Evolutionary conservation across 1,140 invertebrate species (phyloP).

Genomic region (Drosophila takahashii): DNA sequence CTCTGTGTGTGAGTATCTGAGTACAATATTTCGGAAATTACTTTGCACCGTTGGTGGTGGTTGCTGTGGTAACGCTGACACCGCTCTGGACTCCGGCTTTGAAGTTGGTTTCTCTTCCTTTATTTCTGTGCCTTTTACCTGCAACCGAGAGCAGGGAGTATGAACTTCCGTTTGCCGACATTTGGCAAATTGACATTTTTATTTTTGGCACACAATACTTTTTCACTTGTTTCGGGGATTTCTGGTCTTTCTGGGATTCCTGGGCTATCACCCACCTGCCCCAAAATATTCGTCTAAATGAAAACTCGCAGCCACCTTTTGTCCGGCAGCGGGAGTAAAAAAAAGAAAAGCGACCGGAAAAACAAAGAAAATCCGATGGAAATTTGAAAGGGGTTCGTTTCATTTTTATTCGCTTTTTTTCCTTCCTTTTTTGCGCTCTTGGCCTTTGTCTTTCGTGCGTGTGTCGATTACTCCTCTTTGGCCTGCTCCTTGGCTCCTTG

Average conservation of each 20-base stretch:
- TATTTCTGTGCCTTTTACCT: constrained; percentile 37
- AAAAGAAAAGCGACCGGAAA: constrained; percentile 18
- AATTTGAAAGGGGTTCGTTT: constrained; percentile 43
- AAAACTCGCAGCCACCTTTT: constrained; percentile 39
- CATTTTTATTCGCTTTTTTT: constrained; percentile 14
- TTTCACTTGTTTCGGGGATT: constrained; percentile 49
- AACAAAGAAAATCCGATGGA: constrained; percentile 46
- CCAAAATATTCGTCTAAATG: constrained; percentile 44
- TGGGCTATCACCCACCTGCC: constrained; percentile 13
- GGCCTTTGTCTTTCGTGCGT: constrained; percentile 71
- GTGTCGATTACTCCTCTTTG: constrained; percentile 61
- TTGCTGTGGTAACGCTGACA: constrained; percentile 73
- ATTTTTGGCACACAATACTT: constrained; percentile 69
- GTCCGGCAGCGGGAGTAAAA: constrained; percentile 1
- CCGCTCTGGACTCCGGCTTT: constrained; percentile 46
- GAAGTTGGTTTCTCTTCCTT: constrained; percentile 32
- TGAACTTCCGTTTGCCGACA: constrained; percentile 64
- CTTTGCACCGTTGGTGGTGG: constrained; percentile 72
- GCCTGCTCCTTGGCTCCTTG: constrained; percentile 24
- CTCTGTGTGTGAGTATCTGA: constrained; percentile 25
- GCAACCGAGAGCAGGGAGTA: constrained; percentile 29
- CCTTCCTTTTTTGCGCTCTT: background rate
- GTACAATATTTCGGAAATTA: constrained; percentile 78
- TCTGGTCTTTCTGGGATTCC: constrained; percentile 22
- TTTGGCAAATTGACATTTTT: constrained; percentile 83